These are phyloP conservation scores for Linnaemya vulpina DNA, from an alignment of 2,888 invertebrate species.

Conservation along the genomic window DNA sequence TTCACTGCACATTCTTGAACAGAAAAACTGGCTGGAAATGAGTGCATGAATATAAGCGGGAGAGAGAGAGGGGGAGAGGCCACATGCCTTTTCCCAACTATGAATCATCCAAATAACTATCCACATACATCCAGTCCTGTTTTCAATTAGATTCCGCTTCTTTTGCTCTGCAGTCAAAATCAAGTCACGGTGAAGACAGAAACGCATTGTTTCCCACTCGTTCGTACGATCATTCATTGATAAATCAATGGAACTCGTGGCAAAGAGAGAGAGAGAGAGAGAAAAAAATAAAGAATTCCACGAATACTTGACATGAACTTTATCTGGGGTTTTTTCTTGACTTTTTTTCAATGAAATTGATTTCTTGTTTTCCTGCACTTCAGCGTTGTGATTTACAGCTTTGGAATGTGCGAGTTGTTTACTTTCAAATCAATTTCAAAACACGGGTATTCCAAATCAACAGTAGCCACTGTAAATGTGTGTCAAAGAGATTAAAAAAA, in stretches of 20 bases:
- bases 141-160: conserved; percentile 47
- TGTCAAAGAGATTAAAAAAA: background rate
- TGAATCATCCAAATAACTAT: conserved; percentile 49
- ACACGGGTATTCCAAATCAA: background rate
- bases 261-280: no score
- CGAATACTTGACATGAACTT: conserved; percentile 50
- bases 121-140: conserved; percentile 8
- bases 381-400: conserved; percentile 52
- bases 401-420: conserved; percentile 62
- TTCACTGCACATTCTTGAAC: conserved; percentile 15
- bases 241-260: no score
- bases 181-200: background rate
- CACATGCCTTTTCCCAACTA: conserved; percentile 44
- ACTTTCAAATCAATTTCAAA: conserved; percentile 34
- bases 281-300: background rate
- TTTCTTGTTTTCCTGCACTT: conserved; percentile 31
- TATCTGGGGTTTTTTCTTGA: conserved; percentile 14
- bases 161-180: conserved; percentile 14
- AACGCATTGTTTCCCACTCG: background rate
- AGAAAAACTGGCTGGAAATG: conserved; percentile 14
- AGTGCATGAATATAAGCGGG: background rate
- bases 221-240: no score
- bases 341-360: conserved; percentile 21
- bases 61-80: background rate
- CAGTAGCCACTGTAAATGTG: conserved; percentile 9